Evolutionary conservation across 1,140 invertebrate species (phyloP), one percentile per base, ranked within the genome.

Genomic region (Polypedilum pembai): DNA sequence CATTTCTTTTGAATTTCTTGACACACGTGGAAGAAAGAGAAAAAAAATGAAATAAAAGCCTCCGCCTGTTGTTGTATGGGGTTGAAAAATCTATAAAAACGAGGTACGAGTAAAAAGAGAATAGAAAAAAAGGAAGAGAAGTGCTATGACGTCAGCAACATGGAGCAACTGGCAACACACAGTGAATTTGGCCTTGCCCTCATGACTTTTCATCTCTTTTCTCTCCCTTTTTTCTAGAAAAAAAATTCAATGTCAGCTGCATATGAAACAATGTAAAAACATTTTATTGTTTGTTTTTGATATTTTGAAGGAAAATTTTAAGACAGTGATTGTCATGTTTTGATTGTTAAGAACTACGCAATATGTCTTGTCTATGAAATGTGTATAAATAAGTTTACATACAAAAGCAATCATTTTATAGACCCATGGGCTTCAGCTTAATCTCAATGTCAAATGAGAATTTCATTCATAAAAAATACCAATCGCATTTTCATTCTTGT

Each of bases 181-280:
- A 56, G 45, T 56, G 45, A 56, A 56, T 56, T 56, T 56, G 45
- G 45, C 45, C 45, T 56, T 56, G 45, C 15, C 45, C 45, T 56
- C n/a, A 56, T 56, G 45, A 56, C 45, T 56, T 15, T 56, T 56
- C 45, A 56, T 56, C 45, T n/a, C n/a, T 56, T 56, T 56, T 56
- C 12, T 12, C 45, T 56, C 45, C 45, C 41, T 45, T 45, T 56
- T 56, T 15, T 56, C 12, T 56, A n/a, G 45, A 56, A n/a, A 56
- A n/a, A n/a, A 56, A n/a, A n/a, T 56, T 56, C 45, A 56, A 56
- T 56, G 45, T 12, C 45, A 56, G 41, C 12, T 56, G 45, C 45
- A 56, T n/a, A n/a, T 56, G 12, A 56, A 56, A 56, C n/a, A 33
- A 33, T 33, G 5, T 45, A n/a, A 56, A 56, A 56, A 56, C 8